Base-by-base conservation (phyloP, 2,888 invertebrate species). In the Ryuthela nishihirai region DNA sequence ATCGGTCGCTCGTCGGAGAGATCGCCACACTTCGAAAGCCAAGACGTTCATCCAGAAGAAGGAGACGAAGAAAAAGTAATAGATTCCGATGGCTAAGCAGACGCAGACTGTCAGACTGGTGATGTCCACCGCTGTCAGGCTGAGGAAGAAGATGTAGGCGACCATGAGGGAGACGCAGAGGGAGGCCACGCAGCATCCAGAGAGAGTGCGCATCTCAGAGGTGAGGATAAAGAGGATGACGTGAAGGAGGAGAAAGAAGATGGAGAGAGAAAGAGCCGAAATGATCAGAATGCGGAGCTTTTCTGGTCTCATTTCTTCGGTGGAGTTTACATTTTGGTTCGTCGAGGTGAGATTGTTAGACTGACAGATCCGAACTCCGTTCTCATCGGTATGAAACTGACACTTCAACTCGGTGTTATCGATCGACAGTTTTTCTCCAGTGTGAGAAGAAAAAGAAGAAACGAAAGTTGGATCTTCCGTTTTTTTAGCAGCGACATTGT, bases 141-240 rank as follows among this genome's bases (percentile, higher is more conserved):
- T 69, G 58, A 76, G 70, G 69, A 79, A 78, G 32, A 74, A 68
- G 17, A 71, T 64, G 68, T 79, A 78, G 2, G 77, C 78, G 10
- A 74, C 64, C 49, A 79, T 70, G 12, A 80, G 70, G 0, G 78
- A 72, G 20, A 75, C 65, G 45, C 76, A 75, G 10, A 79, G 70
- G 17, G 77, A 76, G 17, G 78, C 75, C 42, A 79, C 66, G 64
- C 78, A 78, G 65, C 76, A 77, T 20, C 79, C 79, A 9, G 78
- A 77, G 34, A 77, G 70, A 66, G 78, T 79, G 36, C 76, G 71
- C 44, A 80, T 69, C 42, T 77, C 75, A 0, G 76, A 73, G 23
- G 78, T n/a, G n/a, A n/a, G n/a, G n/a, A n/a, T n/a, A n/a, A n/a
- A n/a, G n/a, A n/a, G n/a, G n/a, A n/a, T n/a, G n/a, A n/a, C n/a